Conservation (phyloP, 2,113 vertebrate genomes). For the Chascanopsetta lugubris region DNA sequence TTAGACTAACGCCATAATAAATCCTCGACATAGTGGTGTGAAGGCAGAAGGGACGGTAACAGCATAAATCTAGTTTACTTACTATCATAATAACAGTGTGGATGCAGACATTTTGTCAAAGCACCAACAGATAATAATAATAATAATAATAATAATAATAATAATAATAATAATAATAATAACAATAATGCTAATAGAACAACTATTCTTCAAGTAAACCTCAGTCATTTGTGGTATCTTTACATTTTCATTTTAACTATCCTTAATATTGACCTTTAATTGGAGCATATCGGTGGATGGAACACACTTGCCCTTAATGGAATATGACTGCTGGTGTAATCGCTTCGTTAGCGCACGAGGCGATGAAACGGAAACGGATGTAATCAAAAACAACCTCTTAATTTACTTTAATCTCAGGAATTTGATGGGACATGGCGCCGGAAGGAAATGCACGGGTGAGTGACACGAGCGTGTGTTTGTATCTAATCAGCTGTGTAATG, state of each 20-base stretch:
- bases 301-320: conserved; percentile 55
- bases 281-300: conserved; percentile 55
- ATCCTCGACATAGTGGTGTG: conserved; percentile 2
- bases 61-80: conserved; percentile 21
- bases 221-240: too few species aligned
- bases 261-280: conserved; percentile 63
- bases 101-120: conserved; percentile 23
- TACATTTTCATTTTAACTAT: too few species aligned
- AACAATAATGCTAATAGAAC: too few species aligned
- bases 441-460: conserved; percentile 57
- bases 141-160: too few species aligned
- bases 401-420: conserved; percentile 65
- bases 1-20: conserved; percentile 9
- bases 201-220: too few species aligned
- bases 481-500: conserved; percentile 71
- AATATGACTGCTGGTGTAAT: conserved; percentile 62
- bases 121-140: too few species aligned
- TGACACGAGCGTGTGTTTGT: conserved; percentile 60
- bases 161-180: too few species aligned
- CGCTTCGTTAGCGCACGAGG: conserved; percentile 58
- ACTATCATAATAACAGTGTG: conserved; percentile 7
- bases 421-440: conserved; percentile 63
- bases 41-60: conserved; percentile 33
- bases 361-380: conserved; percentile 64
- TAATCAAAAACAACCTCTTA: conserved; percentile 73